These are phyloP conservation scores for Kryptolebias ocellatus DNA, from an alignment of 2,797 vertebrate species.

Conservation along the genomic window DNA sequence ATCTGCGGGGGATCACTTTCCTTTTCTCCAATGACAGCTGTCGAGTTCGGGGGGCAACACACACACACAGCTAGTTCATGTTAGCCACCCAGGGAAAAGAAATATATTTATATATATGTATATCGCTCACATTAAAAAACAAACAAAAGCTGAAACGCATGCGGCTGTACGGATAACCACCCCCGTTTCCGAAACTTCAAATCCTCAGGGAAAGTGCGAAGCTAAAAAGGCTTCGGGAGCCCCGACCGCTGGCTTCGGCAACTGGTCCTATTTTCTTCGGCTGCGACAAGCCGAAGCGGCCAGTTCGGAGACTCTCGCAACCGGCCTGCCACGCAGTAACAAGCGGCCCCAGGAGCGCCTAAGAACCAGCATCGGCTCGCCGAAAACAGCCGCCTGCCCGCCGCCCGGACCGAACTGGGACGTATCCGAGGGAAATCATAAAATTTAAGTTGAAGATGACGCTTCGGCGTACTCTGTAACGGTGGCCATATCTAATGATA, in stretches of 20 bases:
- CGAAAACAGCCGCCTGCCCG: conserved; percentile 39
- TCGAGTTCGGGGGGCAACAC: conserved; percentile 69
- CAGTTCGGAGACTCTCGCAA: conserved; percentile 72
- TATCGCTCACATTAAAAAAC: conserved; percentile 48
- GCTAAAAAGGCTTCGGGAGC: conserved; percentile 34
- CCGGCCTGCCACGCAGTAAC: conserved; percentile 76
- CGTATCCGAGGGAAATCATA: conserved; percentile 50
- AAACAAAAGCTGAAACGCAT: conserved; percentile 43
- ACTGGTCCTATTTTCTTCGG: conserved; percentile 81
- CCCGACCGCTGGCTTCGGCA: conserved; percentile 72
- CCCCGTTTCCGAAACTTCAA: conserved; percentile 47
- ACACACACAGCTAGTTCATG: conserved; percentile 72
- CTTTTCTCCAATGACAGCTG: conserved; percentile 84
- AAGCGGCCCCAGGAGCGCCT: conserved; percentile 52
- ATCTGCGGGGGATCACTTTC: conserved; percentile 79
- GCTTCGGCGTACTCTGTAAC: conserved; percentile 76
- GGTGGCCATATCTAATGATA: conserved; percentile 88
- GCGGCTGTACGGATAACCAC: conserved; percentile 23
- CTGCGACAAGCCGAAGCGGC: conserved; percentile 79
- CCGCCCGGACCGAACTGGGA: conserved; percentile 26
- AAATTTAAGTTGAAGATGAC: conserved; percentile 84
- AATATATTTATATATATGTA: conserved; percentile 13
- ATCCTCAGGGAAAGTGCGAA: conserved; percentile 39
- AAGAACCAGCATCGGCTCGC: conserved; percentile 51
- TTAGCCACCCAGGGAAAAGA: conserved; percentile 79